Conservation (phyloP, 2,797 vertebrate genomes). For the Podargus strigoides region DNA sequence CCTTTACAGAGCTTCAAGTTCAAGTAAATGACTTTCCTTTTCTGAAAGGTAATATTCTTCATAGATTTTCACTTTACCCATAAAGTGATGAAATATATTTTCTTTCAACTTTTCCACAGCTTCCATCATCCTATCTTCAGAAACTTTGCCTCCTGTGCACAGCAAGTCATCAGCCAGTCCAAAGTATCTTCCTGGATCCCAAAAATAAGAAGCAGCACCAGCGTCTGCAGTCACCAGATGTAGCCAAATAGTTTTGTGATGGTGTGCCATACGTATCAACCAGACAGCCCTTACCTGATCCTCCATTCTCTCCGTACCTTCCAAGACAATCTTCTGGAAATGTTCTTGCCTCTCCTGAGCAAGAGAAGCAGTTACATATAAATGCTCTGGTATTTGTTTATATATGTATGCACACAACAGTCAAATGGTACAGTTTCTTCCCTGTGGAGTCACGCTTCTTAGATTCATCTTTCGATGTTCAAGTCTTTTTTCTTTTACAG, state of each 20-base stretch:
- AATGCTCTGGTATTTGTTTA: background rate
- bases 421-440: conserved; percentile 5
- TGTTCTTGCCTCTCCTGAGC: conserved; percentile 77
- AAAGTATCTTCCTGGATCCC: background rate
- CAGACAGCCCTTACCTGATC: conserved; percentile 69
- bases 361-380: conserved; percentile 53
- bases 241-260: background rate
- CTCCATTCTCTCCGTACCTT: conserved; percentile 77
- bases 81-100: background rate
- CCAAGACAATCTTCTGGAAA: conserved; percentile 76
- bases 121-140: background rate
- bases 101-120: background rate
- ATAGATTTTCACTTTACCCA: conserved; percentile 26
- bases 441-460: background rate
- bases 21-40: background rate
- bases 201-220: background rate
- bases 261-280: background rate
- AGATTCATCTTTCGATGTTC: background rate
- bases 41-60: conserved; percentile 10
- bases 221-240: background rate
- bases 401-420: background rate
- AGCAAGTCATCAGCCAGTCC: background rate
- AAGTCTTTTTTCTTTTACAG: background rate
- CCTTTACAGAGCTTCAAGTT: background rate
- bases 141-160: background rate